phyloP scores from a whole-genome alignment of 2,797 vertebrate species.

The Tamandua tetradactyla region DNA sequence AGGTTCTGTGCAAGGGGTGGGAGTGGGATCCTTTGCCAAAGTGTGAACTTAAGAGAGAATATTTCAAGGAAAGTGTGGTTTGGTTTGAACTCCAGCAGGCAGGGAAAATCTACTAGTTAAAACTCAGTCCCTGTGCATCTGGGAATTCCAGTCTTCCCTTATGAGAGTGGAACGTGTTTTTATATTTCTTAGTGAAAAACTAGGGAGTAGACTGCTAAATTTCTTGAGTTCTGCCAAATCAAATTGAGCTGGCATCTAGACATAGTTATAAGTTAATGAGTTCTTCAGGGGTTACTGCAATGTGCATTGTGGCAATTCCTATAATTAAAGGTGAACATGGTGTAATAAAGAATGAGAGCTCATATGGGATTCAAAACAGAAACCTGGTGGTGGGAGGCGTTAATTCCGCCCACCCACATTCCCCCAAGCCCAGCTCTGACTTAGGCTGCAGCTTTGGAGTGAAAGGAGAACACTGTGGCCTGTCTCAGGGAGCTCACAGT shows the following conservation, averaged over 20 bases:
- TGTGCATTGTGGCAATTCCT: neutral
- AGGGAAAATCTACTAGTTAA: neutral
- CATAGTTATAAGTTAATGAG: accelerated
- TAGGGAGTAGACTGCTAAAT: neutral
- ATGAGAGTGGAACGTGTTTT: neutral
- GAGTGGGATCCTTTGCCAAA: neutral
- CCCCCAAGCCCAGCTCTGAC: neutral
- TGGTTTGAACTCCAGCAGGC: constrained; percentile 5
- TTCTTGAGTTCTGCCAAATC: neutral
- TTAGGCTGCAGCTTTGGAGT: neutral
- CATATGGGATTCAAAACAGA: neutral
- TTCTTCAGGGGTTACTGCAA: neutral
- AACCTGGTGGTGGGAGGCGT: neutral
- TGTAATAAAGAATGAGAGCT: neutral
- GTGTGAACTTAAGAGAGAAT: constrained; percentile 14
- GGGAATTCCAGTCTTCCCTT: neutral
- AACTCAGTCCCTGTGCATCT: neutral
- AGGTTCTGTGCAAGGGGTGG: neutral
- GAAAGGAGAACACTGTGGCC: accelerated
- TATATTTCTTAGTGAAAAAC: neutral
- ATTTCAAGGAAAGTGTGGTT: neutral
- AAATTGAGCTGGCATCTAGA: neutral
- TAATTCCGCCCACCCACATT: neutral
- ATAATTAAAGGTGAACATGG: neutral
- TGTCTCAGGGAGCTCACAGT: accelerated